Conservation (phyloP, 2,113 vertebrate genomes). For the Mirza zaza region DNA sequence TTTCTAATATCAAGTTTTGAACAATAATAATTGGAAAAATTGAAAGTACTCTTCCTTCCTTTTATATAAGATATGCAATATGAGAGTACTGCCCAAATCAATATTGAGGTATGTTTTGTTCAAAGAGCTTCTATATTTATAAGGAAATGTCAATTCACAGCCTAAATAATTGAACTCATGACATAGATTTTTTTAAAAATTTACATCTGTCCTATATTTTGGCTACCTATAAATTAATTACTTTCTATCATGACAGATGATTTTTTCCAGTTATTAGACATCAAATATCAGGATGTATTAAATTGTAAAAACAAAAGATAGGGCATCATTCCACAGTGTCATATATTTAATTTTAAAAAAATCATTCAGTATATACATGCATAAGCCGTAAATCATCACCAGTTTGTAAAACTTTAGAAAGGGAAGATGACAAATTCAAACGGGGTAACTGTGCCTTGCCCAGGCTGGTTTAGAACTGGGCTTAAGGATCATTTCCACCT, state of each 20-base stretch:
- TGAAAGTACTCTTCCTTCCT: neutral
- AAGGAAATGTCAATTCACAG: neutral
- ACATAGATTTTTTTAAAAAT: neutral
- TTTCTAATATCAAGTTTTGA: neutral
- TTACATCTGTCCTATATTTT: neutral
- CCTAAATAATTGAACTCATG: neutral
- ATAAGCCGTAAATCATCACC: neutral
- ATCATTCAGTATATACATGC: neutral
- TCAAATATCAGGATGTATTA: constrained; percentile 1
- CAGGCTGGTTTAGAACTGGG: no score
- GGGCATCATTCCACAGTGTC: neutral
- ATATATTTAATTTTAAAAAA: neutral
- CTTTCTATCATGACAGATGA: neutral
- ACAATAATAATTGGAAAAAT: neutral
- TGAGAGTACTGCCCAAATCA: neutral
- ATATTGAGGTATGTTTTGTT: neutral
- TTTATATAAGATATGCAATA: neutral
- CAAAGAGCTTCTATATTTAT: neutral
- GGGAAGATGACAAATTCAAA: neutral
- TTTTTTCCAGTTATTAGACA: neutral
- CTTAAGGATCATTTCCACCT: no score
- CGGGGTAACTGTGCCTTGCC: no score
- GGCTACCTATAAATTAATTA: neutral
- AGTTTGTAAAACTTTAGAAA: neutral
- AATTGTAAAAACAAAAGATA: neutral